phyloP scores from a whole-genome alignment of 1,140 invertebrate genomes.

The Sycophila sp. region DNA sequence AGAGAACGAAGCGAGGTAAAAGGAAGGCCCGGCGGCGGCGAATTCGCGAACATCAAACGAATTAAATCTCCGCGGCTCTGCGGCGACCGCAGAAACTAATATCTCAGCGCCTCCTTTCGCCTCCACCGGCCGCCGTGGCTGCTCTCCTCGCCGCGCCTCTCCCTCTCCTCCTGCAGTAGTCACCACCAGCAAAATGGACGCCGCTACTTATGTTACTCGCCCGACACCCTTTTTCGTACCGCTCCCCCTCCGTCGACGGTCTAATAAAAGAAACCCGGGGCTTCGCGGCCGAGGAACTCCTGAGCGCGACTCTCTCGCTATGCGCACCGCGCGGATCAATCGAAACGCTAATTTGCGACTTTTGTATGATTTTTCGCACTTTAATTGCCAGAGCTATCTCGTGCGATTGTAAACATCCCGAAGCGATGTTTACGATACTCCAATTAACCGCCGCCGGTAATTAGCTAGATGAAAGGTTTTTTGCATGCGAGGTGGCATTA shows the following conservation, averaged over 20 bases:
- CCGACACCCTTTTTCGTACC: constrained; percentile 16
- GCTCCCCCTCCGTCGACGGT: background rate
- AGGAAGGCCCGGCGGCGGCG: constrained; percentile 51
- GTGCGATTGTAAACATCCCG: too few species aligned
- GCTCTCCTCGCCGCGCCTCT: constrained; percentile 32
- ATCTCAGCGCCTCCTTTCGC: constrained; percentile 62
- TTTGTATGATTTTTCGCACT: too few species aligned
- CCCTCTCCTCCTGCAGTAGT: constrained; percentile 33
- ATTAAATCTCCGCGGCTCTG: constrained; percentile 66
- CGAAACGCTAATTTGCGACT: too few species aligned
- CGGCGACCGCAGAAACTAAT: constrained; percentile 68
- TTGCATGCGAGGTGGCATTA: too few species aligned
- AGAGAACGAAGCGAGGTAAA: constrained; percentile 24
- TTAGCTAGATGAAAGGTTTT: too few species aligned
- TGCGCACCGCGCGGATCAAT: too few species aligned
- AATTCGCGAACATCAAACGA: constrained; percentile 68
- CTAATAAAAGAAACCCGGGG: constrained; percentile 22
- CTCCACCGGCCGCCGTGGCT: constrained; percentile 35
- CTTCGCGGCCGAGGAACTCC: too few species aligned
- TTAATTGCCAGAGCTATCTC: too few species aligned
- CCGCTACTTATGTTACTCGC: constrained; percentile 9
- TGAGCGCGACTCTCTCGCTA: too few species aligned
- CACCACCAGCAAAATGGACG: constrained; percentile 36
- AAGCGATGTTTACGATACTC: too few species aligned
- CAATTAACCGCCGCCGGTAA: too few species aligned